phyloP scores from a whole-genome alignment of 2,888 invertebrate genomes.

The Notodonta ziczac region DNA sequence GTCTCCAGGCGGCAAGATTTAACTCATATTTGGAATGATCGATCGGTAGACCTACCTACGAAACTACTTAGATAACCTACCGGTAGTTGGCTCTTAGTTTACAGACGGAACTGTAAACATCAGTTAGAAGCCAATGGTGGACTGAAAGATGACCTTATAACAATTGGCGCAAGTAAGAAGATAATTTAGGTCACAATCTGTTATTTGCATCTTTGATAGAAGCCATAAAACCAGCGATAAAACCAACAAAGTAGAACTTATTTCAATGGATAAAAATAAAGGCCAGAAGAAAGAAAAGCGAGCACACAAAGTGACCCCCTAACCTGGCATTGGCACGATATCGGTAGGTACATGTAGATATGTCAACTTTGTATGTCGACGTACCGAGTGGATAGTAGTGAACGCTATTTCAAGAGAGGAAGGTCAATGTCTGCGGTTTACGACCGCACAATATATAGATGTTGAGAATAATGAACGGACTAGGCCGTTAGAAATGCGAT shows the following conservation, averaged over 20 bases:
- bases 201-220: neutral
- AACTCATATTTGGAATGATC: no score
- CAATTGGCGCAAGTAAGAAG: no score
- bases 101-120: no score
- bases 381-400: constrained; percentile 44
- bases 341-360: neutral
- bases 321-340: constrained; percentile 13
- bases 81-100: no score
- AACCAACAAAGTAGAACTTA: neutral
- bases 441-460: constrained; percentile 39
- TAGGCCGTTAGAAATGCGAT: constrained; percentile 10
- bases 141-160: no score
- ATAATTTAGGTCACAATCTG: no score
- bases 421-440: constrained; percentile 75
- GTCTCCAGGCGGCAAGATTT: no score
- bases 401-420: constrained; percentile 62
- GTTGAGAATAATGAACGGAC: constrained; percentile 19
- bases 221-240: neutral
- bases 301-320: constrained; percentile 17
- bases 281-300: constrained; percentile 4
- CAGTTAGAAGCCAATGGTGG: no score
- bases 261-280: neutral
- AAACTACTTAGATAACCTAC: no score
- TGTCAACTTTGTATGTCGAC: constrained; percentile 4
- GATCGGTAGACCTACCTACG: no score